phyloP scores from a whole-genome alignment of 2,888 invertebrate species.

The Mesorhabditis sp. region DNA sequence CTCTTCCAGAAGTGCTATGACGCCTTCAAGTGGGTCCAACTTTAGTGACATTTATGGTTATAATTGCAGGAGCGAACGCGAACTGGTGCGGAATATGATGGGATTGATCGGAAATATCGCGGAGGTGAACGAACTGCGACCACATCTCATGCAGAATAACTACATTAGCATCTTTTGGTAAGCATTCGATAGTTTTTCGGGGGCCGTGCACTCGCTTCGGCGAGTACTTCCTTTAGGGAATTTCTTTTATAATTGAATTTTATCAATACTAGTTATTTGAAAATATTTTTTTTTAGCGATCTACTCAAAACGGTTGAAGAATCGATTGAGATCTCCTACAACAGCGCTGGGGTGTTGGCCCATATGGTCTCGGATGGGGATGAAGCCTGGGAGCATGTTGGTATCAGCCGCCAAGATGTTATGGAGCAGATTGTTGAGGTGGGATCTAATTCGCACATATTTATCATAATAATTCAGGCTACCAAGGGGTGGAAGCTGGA shows the following conservation, averaged over 20 bases:
- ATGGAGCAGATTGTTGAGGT: conserved; percentile 47
- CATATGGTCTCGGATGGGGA: conserved; percentile 90
- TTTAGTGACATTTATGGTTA: no score
- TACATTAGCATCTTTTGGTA: conserved; percentile 77
- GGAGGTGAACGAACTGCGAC: conserved; percentile 79
- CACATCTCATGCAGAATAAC: conserved; percentile 77
- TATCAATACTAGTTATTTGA: conserved; percentile 1
- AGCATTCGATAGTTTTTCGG: conserved; percentile 9
- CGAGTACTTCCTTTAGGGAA: not conserved
- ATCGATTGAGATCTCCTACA: conserved; percentile 79
- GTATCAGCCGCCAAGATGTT: conserved; percentile 33
- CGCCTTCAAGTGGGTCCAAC: conserved; percentile 59
- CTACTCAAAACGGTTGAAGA: conserved; percentile 81
- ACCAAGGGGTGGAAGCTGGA: conserved; percentile 83
- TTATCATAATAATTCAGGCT: conserved; percentile 66
- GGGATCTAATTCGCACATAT: conserved; percentile 61
- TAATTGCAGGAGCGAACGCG: conserved; percentile 61
- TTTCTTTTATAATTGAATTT: no score
- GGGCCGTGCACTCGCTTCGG: no score
- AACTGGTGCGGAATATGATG: conserved; percentile 94
- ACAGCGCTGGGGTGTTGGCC: conserved; percentile 73
- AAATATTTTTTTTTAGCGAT: conserved; percentile 64
- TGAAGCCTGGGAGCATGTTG: conserved; percentile 70
- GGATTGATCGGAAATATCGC: conserved; percentile 87
- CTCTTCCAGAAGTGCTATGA: conserved; percentile 81